These are phyloP conservation scores for Dryoscopus gambensis DNA, from an alignment of 2,113 vertebrate genomes.

Conservation along the genomic window DNA sequence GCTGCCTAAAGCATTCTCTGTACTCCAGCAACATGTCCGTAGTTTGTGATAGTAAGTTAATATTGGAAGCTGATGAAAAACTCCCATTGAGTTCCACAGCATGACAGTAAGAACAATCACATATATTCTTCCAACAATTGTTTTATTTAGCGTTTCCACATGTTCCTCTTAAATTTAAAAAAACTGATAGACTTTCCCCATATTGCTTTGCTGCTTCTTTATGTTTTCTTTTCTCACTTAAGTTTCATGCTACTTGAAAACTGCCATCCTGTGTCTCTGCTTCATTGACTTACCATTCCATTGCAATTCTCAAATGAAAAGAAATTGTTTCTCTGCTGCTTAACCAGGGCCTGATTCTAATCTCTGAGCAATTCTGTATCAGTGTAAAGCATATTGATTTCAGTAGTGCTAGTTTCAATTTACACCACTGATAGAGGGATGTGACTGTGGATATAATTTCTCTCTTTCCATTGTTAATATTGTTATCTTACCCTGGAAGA, in stretches of 20 bases:
- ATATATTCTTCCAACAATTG: neutral
- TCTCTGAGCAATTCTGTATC: neutral
- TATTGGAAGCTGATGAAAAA: neutral
- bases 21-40: rapidly evolving
- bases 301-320: neutral
- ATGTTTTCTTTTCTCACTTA: neutral
- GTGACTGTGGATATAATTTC: neutral
- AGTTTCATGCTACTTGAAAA: neutral
- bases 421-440: neutral
- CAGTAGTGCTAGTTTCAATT: neutral
- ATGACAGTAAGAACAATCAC: neutral
- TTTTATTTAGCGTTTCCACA: neutral
- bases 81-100: neutral
- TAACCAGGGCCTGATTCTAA: neutral
- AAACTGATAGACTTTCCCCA: neutral
- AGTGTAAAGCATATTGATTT: neutral
- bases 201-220: neutral
- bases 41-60: neutral
- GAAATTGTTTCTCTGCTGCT: neutral
- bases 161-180: neutral
- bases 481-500: neutral
- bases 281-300: neutral
- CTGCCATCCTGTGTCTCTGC: neutral
- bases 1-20: neutral
- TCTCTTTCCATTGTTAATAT: neutral